Evolutionary conservation across 2,113 vertebrate species (phyloP).

Genomic region (Pygathrix nemaeus): DNA sequence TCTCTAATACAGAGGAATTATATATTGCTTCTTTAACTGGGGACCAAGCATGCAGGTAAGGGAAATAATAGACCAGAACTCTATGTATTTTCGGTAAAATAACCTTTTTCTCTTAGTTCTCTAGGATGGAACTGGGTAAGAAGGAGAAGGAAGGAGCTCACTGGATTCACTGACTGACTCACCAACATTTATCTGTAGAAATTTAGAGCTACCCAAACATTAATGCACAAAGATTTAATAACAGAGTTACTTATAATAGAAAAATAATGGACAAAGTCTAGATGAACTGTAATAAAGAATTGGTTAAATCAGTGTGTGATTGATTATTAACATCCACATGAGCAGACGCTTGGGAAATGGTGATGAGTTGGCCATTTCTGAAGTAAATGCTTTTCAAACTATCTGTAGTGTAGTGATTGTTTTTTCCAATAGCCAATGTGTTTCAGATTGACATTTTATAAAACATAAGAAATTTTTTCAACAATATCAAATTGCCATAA

Average conservation of each 20-base stretch:
- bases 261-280: not conserved
- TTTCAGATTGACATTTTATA: not conserved
- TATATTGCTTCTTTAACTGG: not conserved
- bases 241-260: not conserved
- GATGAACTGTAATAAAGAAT: not conserved
- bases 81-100: not conserved
- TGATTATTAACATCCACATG: not conserved
- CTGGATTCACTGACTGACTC: not conserved
- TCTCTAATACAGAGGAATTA: not conserved
- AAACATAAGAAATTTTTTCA: not conserved
- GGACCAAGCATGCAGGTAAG: not conserved
- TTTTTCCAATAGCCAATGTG: not conserved
- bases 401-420: not conserved
- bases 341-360: not conserved
- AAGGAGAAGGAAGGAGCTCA: not conserved
- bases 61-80: not conserved
- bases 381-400: not conserved
- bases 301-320: not conserved
- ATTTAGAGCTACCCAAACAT: not conserved
- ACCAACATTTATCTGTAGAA: not conserved
- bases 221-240: not conserved
- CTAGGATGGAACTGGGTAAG: not conserved
- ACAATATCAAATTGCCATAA: not conserved
- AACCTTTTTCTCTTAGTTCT: not conserved
- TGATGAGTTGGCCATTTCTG: not conserved